Conservation (phyloP, 1,140 invertebrate genomes). For the Drosophila subobscura region DNA sequence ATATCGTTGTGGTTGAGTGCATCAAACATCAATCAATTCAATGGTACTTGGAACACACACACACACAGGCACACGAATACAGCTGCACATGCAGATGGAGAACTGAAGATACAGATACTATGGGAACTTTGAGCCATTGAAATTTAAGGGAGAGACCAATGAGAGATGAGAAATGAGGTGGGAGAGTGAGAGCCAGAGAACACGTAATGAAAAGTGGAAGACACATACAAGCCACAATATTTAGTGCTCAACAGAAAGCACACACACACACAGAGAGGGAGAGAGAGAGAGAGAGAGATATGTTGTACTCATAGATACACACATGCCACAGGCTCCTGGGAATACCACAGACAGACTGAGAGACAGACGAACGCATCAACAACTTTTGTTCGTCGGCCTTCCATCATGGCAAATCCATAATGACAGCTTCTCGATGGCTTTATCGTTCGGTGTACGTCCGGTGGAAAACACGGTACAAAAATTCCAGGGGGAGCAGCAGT, state of each 20-base stretch:
- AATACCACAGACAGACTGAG: conserved; percentile 18
- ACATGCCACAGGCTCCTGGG: background rate
- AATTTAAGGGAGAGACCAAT: conserved; percentile 42
- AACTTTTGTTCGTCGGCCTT: conserved; percentile 59
- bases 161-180: too few species aligned
- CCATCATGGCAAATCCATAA: conserved; percentile 73
- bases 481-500: conserved; percentile 1
- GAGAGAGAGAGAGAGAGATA: background rate
- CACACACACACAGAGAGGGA: too few species aligned
- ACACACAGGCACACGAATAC: conserved; percentile 21
- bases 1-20: conserved; percentile 79
- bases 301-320: conserved; percentile 27
- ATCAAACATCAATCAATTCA: conserved; percentile 81
- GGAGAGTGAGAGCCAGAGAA: conserved; percentile 24
- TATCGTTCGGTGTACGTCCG: conserved; percentile 38
- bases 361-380: conserved; percentile 40
- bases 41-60: conserved; percentile 66
- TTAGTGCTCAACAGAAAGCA: conserved; percentile 48
- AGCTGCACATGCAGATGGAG: conserved; percentile 13
- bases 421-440: conserved; percentile 70
- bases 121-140: conserved; percentile 48
- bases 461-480: conserved; percentile 13
- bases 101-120: conserved; percentile 24
- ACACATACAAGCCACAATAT: conserved; percentile 60
- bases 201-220: conserved; percentile 68